Evolutionary conservation across 2,888 invertebrate genomes (phyloP).

Genomic region (Leptinotarsa haldemani): DNA sequence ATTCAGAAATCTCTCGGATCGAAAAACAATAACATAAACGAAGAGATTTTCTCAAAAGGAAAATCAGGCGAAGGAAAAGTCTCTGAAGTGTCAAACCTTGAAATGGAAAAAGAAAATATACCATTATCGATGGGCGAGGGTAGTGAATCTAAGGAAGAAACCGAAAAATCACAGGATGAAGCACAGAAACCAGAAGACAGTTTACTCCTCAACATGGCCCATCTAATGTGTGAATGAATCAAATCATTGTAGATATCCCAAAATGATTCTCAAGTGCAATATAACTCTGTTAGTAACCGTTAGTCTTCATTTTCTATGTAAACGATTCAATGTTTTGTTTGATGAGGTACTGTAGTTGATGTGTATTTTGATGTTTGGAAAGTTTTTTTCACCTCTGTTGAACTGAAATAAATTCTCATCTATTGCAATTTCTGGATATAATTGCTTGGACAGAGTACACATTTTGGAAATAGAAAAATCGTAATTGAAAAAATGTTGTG

Average conservation of each 20-base stretch:
- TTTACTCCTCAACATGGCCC: not conserved
- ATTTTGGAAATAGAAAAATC: too few species aligned
- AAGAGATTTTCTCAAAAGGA: not conserved
- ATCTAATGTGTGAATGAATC: slow-evolving; percentile 9
- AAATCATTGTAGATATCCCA: not conserved
- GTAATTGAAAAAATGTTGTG: too few species aligned
- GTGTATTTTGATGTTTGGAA: too few species aligned
- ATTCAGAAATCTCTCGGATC: slow-evolving; percentile 1
- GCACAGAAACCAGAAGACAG: not conserved
- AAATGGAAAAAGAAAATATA: not conserved
- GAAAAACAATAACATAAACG: not conserved
- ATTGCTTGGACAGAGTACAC: too few species aligned
- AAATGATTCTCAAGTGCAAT: not conserved
- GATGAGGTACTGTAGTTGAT: too few species aligned
- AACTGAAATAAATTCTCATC: too few species aligned
- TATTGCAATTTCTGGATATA: too few species aligned
- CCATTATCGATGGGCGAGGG: not conserved
- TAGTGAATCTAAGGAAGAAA: not conserved
- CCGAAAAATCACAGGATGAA: not conserved
- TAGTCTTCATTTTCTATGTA: too few species aligned
- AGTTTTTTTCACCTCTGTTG: too few species aligned
- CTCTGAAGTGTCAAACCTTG: not conserved
- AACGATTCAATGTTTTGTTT: too few species aligned
- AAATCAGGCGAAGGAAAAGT: not conserved
- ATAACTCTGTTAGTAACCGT: too few species aligned